Base-by-base conservation (phyloP, 2,888 invertebrate species). In the Harpalus rufipes region DNA sequence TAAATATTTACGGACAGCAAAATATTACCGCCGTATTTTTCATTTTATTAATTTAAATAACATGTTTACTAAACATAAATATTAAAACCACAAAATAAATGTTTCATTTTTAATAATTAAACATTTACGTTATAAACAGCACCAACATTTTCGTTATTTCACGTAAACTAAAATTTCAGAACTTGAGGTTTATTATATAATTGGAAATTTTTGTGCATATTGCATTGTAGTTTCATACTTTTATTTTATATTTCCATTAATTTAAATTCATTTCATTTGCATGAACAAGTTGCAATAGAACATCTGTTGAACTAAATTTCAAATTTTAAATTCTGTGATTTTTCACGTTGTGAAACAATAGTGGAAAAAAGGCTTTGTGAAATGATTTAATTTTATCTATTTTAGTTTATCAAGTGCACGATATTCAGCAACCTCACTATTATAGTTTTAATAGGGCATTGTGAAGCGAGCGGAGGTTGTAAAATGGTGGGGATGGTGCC, bases 211-310 rank as follows among this genome's bases (percentile, higher is more conserved):
- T 32, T 32, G 32, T 32, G 32, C 32, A 32, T 5, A 32, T 32
- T 32, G 32, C 6, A 32, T 32, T 32, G 6, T 32, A 32, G 32
- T 5, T 32, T 32, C 32, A 32, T 4, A 4, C 8, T 51, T 51
- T 51, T 51, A 51, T 12, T 51, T 12, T 21, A 25, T 63, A 63
- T 63, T 63, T 63, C 18, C 32, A 25, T 65, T 32, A 39, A 39
- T 68, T 68, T 68, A 41, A 32, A 68, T 68, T 68, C 68, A 25
- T 18, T 65, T 32, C 65, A 68, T 68, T 68, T 68, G 68, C 68
- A 68, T 68, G 68, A 68, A 68, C 68, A 68, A 68, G 39, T 68
- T 14, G 32, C 25, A 68, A 25, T 68, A 68, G 12, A 68, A 68
- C 68, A 68, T 68, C 68, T 68, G 68, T 12, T 68, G 14, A 68